A percentile compares a stretch with the other conserved stretches of the same genome.
These are phyloP conservation scores for Promerops cafer DNA, from an alignment of 2,113 vertebrate species.

Conservation along the genomic window DNA sequence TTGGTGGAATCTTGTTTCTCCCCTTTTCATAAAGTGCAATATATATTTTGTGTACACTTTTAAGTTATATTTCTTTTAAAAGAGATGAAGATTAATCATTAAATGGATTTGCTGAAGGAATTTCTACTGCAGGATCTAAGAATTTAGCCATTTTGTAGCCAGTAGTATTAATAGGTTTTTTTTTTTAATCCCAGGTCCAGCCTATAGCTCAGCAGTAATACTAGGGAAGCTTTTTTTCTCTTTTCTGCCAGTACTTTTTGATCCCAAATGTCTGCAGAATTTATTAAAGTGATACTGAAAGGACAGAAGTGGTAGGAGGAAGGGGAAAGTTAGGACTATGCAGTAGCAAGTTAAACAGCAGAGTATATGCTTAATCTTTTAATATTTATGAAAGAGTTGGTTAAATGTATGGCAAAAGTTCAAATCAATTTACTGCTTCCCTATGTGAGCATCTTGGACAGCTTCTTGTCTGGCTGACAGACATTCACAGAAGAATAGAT, in stretches of 20 bases:
- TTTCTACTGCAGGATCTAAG: background rate
- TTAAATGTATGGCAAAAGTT: background rate
- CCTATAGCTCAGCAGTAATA: background rate
- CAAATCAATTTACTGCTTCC: background rate
- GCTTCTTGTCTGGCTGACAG: background rate
- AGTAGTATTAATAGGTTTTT: background rate
- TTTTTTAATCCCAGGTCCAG: background rate
- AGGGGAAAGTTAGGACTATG: background rate
- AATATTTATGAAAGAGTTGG: background rate
- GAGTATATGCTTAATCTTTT: background rate
- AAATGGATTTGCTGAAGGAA: background rate
- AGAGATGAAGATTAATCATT: background rate
- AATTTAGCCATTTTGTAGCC: background rate
- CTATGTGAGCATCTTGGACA: background rate
- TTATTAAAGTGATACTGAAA: background rate
- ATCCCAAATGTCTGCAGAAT: background rate
- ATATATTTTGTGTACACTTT: background rate
- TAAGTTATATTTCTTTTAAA: background rate
- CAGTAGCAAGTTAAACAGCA: background rate
- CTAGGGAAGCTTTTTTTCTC: background rate
- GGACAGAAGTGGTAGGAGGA: background rate
- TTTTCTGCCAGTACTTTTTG: background rate
- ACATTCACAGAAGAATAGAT: background rate
- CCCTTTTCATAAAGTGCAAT: background rate
- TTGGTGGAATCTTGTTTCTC: background rate